Percentiles rank a stretch among this genome's conserved stretches.
Conservation (phyloP, 2,797 vertebrate genomes). For the Pogonophryne albipinna region DNA sequence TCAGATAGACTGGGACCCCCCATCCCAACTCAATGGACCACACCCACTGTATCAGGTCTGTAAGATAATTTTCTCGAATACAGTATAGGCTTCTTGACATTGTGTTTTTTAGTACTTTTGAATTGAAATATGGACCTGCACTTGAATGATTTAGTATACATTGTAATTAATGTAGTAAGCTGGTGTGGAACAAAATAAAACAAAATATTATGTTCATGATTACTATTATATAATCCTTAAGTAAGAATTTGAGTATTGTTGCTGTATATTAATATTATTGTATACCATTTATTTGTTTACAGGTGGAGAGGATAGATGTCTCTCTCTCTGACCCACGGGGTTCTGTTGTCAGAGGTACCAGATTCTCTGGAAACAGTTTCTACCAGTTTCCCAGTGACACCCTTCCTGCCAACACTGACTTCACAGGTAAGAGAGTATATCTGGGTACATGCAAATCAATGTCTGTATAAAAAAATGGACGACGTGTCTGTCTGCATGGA, state of each 20-base stretch:
- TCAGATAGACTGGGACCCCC: conserved; percentile 87
- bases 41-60: conserved; percentile 87
- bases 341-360: conserved; percentile 85
- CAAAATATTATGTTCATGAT: not conserved
- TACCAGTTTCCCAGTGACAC: conserved; percentile 87
- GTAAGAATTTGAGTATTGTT: not conserved
- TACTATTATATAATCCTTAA: not conserved
- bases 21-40: conserved; percentile 89
- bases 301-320: conserved; percentile 89
- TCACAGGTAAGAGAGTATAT: conserved; percentile 86
- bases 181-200: not conserved
- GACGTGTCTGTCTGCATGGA: not conserved
- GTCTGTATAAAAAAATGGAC: not conserved
- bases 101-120: not conserved
- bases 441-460: not conserved
- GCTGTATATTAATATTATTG: not conserved
- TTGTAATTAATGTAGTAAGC: not conserved
- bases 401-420: conserved; percentile 88
- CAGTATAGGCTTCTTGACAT: not conserved
- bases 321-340: conserved; percentile 84
- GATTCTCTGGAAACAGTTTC: conserved; percentile 90
- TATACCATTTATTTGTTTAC: not conserved
- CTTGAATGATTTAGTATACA: not conserved
- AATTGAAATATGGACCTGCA: not conserved
- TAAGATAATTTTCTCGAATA: not conserved